phyloP scores from a whole-genome alignment of 2,888 invertebrate species.

The Cantharis rufa region DNA sequence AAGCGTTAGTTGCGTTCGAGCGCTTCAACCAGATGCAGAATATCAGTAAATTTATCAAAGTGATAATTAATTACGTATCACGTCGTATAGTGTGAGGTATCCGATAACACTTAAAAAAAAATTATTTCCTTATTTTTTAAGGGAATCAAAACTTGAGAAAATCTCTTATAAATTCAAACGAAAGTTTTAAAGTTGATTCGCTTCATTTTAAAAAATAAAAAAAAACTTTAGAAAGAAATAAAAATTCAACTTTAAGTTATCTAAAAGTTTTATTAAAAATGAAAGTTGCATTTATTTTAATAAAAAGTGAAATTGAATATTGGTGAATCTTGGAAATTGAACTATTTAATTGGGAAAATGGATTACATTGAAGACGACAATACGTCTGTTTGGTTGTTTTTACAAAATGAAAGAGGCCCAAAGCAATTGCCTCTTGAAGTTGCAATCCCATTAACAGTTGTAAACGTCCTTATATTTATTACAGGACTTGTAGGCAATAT shows the following conservation, averaged over 20 bases:
- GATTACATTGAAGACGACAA: slow-evolving; percentile 1
- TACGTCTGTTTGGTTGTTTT: slow-evolving; percentile 33
- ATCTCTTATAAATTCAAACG: background rate
- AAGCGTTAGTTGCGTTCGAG: slow-evolving; percentile 27
- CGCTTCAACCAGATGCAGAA: slow-evolving; percentile 15
- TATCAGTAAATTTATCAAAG: slow-evolving; percentile 14
- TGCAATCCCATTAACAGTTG: slow-evolving; percentile 64
- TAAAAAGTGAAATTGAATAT: background rate
- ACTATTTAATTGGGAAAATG: background rate
- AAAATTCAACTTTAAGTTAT: background rate
- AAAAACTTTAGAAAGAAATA: background rate
- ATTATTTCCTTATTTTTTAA: background rate
- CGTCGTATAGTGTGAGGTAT: background rate
- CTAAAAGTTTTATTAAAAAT: background rate
- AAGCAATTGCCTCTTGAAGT: slow-evolving; percentile 48
- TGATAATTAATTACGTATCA: slow-evolving; percentile 5
- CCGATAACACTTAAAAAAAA: background rate
- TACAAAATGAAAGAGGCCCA: slow-evolving; percentile 43
- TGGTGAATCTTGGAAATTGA: background rate
- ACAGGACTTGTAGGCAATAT: slow-evolving; percentile 84
- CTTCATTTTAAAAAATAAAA: background rate
- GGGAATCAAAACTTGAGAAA: background rate
- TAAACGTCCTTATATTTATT: slow-evolving; percentile 77
- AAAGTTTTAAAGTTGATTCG: background rate
- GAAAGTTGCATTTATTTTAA: background rate